phyloP scores from a whole-genome alignment of 2,888 invertebrate genomes.

The Apamea sordens region DNA sequence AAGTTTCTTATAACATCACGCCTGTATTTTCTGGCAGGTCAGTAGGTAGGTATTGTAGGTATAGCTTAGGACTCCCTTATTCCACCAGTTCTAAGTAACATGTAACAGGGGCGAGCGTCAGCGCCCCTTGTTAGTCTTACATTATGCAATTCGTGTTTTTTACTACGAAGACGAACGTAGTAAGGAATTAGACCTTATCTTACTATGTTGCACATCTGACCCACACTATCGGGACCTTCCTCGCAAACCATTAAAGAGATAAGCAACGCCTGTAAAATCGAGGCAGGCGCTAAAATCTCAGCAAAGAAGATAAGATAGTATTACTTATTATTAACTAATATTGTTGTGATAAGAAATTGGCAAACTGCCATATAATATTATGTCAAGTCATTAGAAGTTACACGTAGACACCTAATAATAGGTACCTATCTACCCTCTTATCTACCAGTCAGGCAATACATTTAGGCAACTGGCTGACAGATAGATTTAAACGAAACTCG shows the following conservation, averaged over 20 bases:
- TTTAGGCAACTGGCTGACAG: not conserved
- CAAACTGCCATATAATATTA: slow-evolving; percentile 12
- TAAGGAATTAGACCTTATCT: not conserved
- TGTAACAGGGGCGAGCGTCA: not conserved
- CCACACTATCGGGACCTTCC: slow-evolving; percentile 20
- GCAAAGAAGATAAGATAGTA: not conserved
- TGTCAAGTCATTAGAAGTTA: not conserved
- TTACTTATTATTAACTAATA: not conserved
- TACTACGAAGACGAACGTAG: slow-evolving; percentile 4
- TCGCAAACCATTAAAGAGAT: not conserved
- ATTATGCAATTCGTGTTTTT: not conserved
- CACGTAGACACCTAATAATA: not conserved
- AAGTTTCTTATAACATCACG: not conserved
- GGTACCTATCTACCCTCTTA: too few species aligned
- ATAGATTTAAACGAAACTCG: not conserved
- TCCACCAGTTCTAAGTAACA: not conserved
- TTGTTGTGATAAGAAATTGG: not conserved
- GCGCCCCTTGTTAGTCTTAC: not conserved
- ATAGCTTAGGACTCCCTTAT: not conserved
- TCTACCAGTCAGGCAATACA: not conserved
- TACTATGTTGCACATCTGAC: slow-evolving; percentile 32
- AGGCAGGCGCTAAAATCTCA: slow-evolving; percentile 3
- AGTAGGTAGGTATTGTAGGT: not conserved
- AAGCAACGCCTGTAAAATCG: not conserved
- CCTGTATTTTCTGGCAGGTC: not conserved